phyloP scores from a whole-genome alignment of 2,888 invertebrate genomes.

The Eupelmus urozonus region DNA sequence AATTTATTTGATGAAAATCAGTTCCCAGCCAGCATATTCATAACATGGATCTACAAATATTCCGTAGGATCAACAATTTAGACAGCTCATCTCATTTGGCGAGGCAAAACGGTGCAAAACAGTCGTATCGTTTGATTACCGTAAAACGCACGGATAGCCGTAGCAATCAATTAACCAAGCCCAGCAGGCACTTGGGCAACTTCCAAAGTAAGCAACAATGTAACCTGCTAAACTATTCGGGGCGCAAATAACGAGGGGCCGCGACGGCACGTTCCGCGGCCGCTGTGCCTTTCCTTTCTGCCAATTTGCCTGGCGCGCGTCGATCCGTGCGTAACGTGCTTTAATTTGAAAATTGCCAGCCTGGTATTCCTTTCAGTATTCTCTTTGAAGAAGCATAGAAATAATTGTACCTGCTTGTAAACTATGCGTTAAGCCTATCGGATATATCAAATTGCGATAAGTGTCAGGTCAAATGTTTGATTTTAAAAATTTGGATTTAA shows the following conservation, averaged over 20 bases:
- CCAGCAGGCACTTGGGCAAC: neutral
- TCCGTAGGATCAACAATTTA: neutral
- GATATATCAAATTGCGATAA: neutral
- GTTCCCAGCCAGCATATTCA: too few species aligned
- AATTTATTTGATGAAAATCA: too few species aligned
- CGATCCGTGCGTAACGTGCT: too few species aligned
- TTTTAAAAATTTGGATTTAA: too few species aligned
- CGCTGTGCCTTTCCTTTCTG: too few species aligned
- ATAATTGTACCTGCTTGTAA: too few species aligned
- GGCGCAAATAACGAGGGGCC: slow-evolving; percentile 45
- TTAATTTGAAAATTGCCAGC: slow-evolving; percentile 47
- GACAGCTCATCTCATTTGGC: neutral
- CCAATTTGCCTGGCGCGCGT: too few species aligned
- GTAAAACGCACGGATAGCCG: neutral
- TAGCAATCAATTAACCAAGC: neutral
- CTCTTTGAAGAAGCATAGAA: too few species aligned
- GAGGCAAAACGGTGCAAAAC: neutral
- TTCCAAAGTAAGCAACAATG: slow-evolving; percentile 49
- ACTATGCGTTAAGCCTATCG: too few species aligned
- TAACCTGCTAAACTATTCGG: slow-evolving; percentile 44
- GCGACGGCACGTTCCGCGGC: neutral
- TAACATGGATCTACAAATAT: too few species aligned
- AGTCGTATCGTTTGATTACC: slow-evolving; percentile 4
- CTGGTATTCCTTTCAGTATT: slow-evolving; percentile 3
- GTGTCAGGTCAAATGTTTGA: too few species aligned